phyloP scores from a whole-genome alignment of 2,113 vertebrate genomes.

The Eurystomus gularis region DNA sequence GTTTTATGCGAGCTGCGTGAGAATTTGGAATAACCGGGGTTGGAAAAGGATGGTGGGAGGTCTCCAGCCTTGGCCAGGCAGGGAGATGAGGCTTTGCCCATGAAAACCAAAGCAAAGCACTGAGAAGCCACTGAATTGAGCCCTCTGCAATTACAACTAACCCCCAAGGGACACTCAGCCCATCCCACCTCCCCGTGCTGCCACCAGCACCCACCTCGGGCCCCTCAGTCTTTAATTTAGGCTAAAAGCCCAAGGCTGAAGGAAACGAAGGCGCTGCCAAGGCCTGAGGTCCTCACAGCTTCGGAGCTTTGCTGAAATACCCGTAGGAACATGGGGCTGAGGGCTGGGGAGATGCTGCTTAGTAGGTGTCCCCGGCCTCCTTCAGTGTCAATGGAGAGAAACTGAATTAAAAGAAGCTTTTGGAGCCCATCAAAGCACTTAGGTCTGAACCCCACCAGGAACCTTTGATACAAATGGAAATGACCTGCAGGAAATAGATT shows the following conservation, averaged over 20 bases:
- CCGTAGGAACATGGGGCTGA: fast-evolving
- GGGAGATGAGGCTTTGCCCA: no score
- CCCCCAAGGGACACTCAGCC: neutral
- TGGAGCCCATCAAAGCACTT: neutral
- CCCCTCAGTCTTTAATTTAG: neutral
- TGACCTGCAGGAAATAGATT: no score
- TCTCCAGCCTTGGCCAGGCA: no score
- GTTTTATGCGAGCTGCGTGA: no score
- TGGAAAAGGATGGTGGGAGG: no score
- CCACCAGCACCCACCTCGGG: neutral
- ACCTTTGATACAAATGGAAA: no score
- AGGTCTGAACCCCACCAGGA: no score
- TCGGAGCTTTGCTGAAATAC: neutral
- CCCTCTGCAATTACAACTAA: neutral
- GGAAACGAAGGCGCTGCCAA: fast-evolving
- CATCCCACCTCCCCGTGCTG: neutral
- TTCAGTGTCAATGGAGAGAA: neutral
- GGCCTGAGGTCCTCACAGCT: fast-evolving
- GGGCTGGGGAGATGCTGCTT: neutral
- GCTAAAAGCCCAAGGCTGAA: neutral
- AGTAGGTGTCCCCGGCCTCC: fast-evolving
- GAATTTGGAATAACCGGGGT: no score
- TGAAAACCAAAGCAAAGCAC: no score
- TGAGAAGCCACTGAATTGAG: neutral
- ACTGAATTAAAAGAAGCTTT: neutral